Base-by-base conservation (phyloP, 2,888 invertebrate species). In the Phyto melanocephala region DNA sequence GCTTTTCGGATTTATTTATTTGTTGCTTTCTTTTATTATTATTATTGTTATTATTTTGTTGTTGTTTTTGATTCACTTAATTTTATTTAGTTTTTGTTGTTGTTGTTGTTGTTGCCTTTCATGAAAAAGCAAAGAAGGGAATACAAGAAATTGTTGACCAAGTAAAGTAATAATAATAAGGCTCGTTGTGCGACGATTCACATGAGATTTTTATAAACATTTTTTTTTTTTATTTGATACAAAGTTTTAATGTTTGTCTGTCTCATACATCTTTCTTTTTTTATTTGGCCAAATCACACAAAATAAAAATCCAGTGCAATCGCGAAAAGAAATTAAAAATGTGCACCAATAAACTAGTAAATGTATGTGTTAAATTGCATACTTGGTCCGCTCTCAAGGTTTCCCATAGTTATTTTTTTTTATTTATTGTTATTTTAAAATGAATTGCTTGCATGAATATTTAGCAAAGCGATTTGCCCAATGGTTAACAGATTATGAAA, bases 121-220 rank as follows among this genome's bases (percentile, higher is more conserved):
- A n/a, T 54, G 60, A 62, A 70, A 63, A 62, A 20, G 17, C 40
- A 50, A 67, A 42, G 67, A 60, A 72, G 72, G 68, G 58, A 45
- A 54, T 37, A 68, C 35, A 56, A 70, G 8, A 74, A 37, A 67
- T 54, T 35, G 72, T 79, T 72, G 40, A 52, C 60, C 60, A 68
- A 77, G 35, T 63, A 17, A 63, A 80, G 42, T 13, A 35, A 58
- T 50, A 74, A 71, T 40, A 71, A 65, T 45, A 74, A 74, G 50
- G 40, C 40, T 54, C 42, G 37, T 58, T 35, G 35, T 52, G 50
- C 40, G 40, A 40, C 68, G 50, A 56, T 74, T 76, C 78, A 60
- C 81, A 84, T 84, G 88, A 83, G 86, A 76, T 68, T 76, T 68
- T 76, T 68, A 52, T 67, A 60, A 68, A 37, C 15, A 75, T 37